Percentiles rank a stretch among this genome's conserved stretches.
These are phyloP conservation scores for Plecturocebus donacophilus DNA, from an alignment of 2,113 vertebrate species.

Conservation along the genomic window DNA sequence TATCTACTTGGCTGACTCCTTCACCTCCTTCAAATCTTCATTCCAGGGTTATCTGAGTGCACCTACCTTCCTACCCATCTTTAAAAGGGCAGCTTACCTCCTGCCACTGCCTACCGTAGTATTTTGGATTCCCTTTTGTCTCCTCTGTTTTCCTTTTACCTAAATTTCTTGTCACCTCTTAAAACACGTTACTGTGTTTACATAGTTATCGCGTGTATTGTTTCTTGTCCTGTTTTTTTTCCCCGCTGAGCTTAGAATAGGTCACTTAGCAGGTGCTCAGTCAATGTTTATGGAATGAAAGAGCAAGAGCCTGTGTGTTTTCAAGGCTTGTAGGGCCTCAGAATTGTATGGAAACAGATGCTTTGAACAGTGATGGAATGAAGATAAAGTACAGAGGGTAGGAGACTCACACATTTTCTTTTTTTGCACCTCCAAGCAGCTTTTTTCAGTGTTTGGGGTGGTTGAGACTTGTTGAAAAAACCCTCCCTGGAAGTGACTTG, in stretches of 20 bases:
- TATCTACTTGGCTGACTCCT: neutral
- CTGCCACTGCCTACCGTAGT: neutral
- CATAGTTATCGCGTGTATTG: neutral
- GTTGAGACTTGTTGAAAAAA: neutral
- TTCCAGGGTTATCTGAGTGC: neutral
- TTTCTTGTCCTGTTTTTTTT: neutral
- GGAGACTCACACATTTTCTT: fast-evolving
- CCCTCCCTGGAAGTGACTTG: neutral
- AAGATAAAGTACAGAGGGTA: neutral
- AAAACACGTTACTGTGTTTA: neutral
- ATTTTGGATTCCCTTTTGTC: neutral
- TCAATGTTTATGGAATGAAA: neutral
- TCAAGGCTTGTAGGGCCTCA: neutral
- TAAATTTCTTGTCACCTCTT: neutral
- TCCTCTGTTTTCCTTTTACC: neutral
- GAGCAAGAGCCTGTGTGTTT: fast-evolving
- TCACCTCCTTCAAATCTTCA: neutral
- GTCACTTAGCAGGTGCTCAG: neutral
- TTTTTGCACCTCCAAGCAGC: neutral
- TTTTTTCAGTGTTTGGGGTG: neutral
- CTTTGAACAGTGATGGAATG: neutral
- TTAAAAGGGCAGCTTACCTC: neutral
- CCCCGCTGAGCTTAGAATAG: neutral
- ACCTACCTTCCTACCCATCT: neutral
- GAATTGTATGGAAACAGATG: neutral